phyloP scores from a whole-genome alignment of 2,797 vertebrate genomes.

The Phylloscopus collybita region DNA sequence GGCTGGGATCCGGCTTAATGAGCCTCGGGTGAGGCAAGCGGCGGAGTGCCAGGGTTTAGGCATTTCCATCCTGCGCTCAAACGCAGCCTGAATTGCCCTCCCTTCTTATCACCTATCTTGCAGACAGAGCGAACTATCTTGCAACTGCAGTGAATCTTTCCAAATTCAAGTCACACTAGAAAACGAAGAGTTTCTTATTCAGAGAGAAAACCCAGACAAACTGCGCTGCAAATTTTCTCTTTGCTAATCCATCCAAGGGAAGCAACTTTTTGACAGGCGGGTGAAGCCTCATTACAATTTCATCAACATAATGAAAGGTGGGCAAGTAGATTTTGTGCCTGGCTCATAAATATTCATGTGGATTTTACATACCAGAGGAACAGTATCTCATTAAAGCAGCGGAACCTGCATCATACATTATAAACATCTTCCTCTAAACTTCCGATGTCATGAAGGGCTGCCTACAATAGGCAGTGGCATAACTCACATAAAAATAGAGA shows the following conservation, averaged over 20 bases:
- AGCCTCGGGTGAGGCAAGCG: background rate
- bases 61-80: background rate
- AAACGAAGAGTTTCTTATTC: background rate
- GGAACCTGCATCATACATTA: background rate
- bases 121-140: background rate
- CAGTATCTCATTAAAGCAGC: conserved; percentile 7
- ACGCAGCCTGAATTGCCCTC: background rate
- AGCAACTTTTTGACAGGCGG: conserved; percentile 41
- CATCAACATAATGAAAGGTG: conserved; percentile 39
- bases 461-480: fast-evolving
- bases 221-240: background rate
- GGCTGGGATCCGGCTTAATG: conserved; percentile 22
- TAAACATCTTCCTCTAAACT: background rate
- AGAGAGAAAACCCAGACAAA: background rate
- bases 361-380: conserved; percentile 22
- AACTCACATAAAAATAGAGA: background rate
- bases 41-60: fast-evolving
- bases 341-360: conserved; percentile 36
- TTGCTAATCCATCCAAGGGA: background rate
- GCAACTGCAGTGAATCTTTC: background rate
- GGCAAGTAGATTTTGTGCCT: conserved; percentile 42
- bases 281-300: conserved; percentile 50
- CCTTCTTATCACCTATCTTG: background rate
- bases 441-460: background rate
- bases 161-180: background rate